phyloP scores from a whole-genome alignment of 35 echinoderm and acorn worm species.

The Lytechinus pictus region DNA sequence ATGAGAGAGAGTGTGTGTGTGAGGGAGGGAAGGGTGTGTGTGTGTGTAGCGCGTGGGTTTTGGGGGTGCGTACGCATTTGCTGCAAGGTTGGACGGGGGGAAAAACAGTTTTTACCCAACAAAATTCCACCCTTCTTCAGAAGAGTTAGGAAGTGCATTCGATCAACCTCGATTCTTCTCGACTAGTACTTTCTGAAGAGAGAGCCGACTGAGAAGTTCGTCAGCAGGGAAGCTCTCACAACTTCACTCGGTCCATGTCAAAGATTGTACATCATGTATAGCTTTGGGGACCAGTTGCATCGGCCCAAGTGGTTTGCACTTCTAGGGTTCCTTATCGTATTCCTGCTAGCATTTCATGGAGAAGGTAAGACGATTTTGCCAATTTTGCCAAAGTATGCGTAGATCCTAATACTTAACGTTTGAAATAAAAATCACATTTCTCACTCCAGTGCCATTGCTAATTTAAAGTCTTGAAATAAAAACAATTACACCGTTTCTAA shows the following conservation, averaged over 20 bases:
- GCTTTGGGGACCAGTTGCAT: slow-evolving; percentile 39
- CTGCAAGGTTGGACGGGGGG: background rate
- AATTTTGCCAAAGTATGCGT: too few relatives aligned
- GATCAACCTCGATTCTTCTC: background rate
- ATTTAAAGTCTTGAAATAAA: too few relatives aligned
- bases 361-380: background rate
- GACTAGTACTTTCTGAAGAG: background rate
- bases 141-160: background rate
- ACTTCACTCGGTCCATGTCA: slow-evolving; percentile 21
- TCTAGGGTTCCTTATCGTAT: background rate
- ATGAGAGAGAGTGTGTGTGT: background rate
- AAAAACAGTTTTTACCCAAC: background rate
- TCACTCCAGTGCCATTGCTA: too few relatives aligned
- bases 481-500: too few relatives aligned
- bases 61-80: background rate
- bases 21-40: background rate
- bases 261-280: slow-evolving; percentile 56
- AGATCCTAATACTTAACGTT: too few relatives aligned
- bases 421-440: too few relatives aligned
- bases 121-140: background rate
- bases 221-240: background rate
- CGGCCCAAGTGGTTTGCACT: slow-evolving; percentile 9
- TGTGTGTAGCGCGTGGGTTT: background rate
- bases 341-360: background rate
- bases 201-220: background rate